Conservation (phyloP, 2,797 vertebrate genomes). For the Crossoptilon crossoptilon region DNA sequence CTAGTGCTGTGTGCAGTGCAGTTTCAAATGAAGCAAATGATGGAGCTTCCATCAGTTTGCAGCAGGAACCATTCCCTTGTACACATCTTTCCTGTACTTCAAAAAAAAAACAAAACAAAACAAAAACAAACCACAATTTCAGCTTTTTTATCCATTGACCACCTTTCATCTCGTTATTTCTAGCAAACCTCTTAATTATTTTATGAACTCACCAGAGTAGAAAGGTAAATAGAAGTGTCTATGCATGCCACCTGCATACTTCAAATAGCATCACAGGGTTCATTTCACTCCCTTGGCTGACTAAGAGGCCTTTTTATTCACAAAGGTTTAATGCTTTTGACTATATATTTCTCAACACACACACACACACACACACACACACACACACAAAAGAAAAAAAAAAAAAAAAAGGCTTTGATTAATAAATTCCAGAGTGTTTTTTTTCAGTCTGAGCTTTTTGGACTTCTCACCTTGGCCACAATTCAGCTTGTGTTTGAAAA, state of each 20-base stretch:
- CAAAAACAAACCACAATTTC: neutral
- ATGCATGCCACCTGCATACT: conserved; percentile 1
- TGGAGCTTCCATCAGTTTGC: conserved; percentile 60
- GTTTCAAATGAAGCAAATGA: conserved; percentile 57
- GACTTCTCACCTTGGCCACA: neutral
- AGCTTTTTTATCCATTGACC: neutral
- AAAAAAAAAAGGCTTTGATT: neutral
- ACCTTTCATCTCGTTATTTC: conserved; percentile 33
- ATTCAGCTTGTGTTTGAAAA: conserved; percentile 17
- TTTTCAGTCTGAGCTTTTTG: neutral
- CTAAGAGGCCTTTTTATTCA: conserved; percentile 14
- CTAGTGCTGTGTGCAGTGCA: neutral
- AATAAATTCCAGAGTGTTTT: neutral
- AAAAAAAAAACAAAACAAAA: neutral
- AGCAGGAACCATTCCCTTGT: conserved; percentile 33
- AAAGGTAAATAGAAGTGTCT: conserved; percentile 48
- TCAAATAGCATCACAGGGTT: conserved; percentile 53
- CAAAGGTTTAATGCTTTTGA: neutral
- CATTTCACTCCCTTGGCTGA: conserved; percentile 34
- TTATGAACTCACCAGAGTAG: conserved; percentile 29
- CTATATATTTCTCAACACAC: neutral
- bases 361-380: too few species aligned
- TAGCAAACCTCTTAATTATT: conserved; percentile 50
- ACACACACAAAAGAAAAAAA: too few species aligned
- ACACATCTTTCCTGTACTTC: neutral